Percentiles rank a stretch among this genome's conserved stretches.
Conservation (phyloP, 1,140 invertebrate genomes). For the Trachelipus rathkii region DNA sequence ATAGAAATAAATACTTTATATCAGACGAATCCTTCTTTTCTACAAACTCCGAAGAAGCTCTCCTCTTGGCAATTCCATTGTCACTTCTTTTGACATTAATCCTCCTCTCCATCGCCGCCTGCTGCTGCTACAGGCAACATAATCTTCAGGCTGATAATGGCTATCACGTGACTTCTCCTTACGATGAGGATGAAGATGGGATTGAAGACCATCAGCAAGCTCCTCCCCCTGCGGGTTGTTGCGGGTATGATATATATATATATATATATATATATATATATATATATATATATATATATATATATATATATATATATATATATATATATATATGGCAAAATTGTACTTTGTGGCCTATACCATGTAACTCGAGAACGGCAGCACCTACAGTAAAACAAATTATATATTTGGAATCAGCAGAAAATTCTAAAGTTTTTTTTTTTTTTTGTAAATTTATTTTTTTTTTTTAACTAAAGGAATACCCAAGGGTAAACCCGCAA, state of each 20-base stretch:
- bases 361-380: too few species aligned
- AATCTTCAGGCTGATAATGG: background rate
- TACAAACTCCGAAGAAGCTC: background rate
- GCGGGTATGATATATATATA: background rate
- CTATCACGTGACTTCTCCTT: background rate
- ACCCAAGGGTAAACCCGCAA: too few species aligned
- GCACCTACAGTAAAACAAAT: too few species aligned
- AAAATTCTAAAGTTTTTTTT: too few species aligned
- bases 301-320: conserved; percentile 15
- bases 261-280: conserved; percentile 9
- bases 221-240: background rate
- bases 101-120: background rate
- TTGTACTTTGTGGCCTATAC: too few species aligned
- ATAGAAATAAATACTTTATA: background rate
- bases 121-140: background rate
- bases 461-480: too few species aligned
- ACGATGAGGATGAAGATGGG: background rate
- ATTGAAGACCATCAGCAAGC: background rate
- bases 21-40: background rate
- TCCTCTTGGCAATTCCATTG: background rate
- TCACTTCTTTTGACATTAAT: background rate
- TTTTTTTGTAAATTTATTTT: too few species aligned
- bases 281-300: conserved; percentile 13
- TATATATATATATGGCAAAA: background rate
- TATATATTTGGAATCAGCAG: too few species aligned